Evolutionary conservation across 1,140 invertebrate genomes (phyloP).

Genomic region (Micrasema longulum): DNA sequence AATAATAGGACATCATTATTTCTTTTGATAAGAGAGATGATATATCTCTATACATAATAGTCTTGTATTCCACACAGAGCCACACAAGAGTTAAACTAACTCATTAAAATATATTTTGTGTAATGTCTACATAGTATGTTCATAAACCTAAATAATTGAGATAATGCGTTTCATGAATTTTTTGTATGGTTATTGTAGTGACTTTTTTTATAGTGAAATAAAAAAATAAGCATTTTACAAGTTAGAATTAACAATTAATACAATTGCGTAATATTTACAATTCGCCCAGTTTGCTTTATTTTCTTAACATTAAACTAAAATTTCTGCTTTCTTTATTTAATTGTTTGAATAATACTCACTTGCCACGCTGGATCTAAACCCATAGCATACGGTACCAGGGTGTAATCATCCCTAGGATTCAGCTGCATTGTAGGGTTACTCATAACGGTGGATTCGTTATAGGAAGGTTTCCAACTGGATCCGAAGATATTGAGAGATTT

Average conservation of each 20-base stretch:
- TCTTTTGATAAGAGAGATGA: too few relatives aligned
- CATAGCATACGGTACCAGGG: slow-evolving; percentile 77
- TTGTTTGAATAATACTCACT: slow-evolving; percentile 61
- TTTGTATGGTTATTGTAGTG: too few relatives aligned
- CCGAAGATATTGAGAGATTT: slow-evolving; percentile 97
- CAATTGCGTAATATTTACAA: background rate
- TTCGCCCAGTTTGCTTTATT: background rate
- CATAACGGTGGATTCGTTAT: slow-evolving; percentile 68
- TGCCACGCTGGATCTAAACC: slow-evolving; percentile 94
- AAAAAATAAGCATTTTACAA: background rate
- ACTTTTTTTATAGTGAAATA: too few relatives aligned
- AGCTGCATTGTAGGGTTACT: slow-evolving; percentile 70
- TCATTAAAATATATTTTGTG: too few relatives aligned
- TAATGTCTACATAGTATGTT: too few relatives aligned
- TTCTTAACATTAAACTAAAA: too few relatives aligned
- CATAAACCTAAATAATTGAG: too few relatives aligned
- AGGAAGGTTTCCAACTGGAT: slow-evolving; percentile 79
- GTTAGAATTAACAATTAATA: background rate
- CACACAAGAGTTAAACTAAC: too few relatives aligned
- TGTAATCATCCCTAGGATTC: slow-evolving; percentile 74
- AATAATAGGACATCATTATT: too few relatives aligned
- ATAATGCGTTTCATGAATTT: too few relatives aligned
- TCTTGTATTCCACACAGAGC: too few relatives aligned
- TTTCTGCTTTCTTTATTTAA: background rate
- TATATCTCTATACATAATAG: too few relatives aligned